Conservation (phyloP, 1,140 invertebrate species). For the Drosophila grimshawi region DNA sequence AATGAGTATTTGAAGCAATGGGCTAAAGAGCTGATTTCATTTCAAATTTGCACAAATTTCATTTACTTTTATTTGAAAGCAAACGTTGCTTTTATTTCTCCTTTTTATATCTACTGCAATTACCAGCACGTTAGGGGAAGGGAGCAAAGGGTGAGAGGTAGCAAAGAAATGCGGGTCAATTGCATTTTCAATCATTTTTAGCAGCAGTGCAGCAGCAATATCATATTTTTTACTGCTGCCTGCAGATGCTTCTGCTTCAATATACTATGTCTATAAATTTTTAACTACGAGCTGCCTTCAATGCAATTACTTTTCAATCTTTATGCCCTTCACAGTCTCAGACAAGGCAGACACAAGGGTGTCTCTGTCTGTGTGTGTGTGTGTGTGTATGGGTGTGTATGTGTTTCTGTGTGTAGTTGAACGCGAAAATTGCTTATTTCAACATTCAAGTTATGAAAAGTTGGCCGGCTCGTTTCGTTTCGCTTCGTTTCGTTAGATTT, state of each 20-base stretch:
- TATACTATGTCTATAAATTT: constrained; percentile 65
- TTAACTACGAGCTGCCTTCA: constrained; percentile 79
- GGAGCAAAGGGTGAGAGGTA: not conserved
- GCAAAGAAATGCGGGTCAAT: constrained; percentile 39
- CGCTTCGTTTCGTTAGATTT: constrained; percentile 68
- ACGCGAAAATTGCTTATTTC: constrained; percentile 81
- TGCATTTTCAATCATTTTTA: constrained; percentile 78
- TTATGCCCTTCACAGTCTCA: constrained; percentile 46
- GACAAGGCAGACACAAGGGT: constrained; percentile 1
- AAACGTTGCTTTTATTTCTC: constrained; percentile 16
- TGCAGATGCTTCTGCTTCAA: constrained; percentile 62
- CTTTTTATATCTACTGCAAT: constrained; percentile 54
- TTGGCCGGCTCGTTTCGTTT: constrained; percentile 38
- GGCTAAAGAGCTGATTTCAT: constrained; percentile 73
- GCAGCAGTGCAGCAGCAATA: constrained; percentile 29
- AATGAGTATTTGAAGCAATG: constrained; percentile 39
- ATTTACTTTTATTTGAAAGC: constrained; percentile 73
- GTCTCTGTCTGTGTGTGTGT: constrained; percentile 28
- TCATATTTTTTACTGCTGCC: constrained; percentile 60
- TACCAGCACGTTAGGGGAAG: constrained; percentile 44
- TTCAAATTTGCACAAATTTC: constrained; percentile 73
- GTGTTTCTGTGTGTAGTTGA: constrained; percentile 41
- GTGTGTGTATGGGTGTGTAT: constrained; percentile 23
- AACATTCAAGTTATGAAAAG: constrained; percentile 76
- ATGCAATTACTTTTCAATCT: constrained; percentile 83